Evolutionary conservation across 2,797 vertebrate species (phyloP), one percentile per base, ranked within the genome.

Genomic region (Acrossocheilus fasciatus): DNA sequence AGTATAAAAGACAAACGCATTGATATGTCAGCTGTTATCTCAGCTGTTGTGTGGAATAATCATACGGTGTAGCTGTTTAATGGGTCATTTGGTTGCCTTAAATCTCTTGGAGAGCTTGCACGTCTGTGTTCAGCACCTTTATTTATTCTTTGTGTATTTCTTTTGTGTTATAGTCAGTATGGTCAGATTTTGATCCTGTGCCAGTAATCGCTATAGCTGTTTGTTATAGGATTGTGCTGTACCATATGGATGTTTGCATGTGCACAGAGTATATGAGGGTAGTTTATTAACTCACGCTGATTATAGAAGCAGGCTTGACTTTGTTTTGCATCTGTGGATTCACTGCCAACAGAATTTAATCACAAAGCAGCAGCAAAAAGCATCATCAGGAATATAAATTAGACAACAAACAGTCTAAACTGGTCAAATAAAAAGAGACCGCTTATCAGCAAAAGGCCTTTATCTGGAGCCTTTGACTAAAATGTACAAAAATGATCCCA

Each of bases 341-440:
- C 54, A 79, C 66, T 62, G 17, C 43, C 57, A 50, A 39, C 47
- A 80, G 68, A 86, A 86, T 75, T 86, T 73, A 83, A 88, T 88
- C 45, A 1, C 72, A 82, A 82, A 82, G 36, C 45, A 72, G 69
- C 75, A 73, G 84, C 57, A 45, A 59, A 86, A 85, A 36, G 69
- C 69, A 8, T 83, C 39, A 66, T 83, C 81, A 80, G 59, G 87
- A 86, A 86, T 88, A 88, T 83, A 83, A 88, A 88, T 80, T 82
- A 68, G 81, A 17, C 43, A 75, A 86, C 68, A 74, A 88, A 86
- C 34, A 80, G 74, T 79, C 39, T 57, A 74, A 59, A 57, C 64
- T 80, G 81, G 80, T 59, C 79, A 66, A 86, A 86, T 88, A 78
- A 57, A 78, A 78, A 70, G 62, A 73, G 74, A 26, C 70, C 3